These are phyloP conservation scores for Eutrigla gurnardus DNA, from an alignment of 2,797 vertebrate genomes.

Conservation along the genomic window DNA sequence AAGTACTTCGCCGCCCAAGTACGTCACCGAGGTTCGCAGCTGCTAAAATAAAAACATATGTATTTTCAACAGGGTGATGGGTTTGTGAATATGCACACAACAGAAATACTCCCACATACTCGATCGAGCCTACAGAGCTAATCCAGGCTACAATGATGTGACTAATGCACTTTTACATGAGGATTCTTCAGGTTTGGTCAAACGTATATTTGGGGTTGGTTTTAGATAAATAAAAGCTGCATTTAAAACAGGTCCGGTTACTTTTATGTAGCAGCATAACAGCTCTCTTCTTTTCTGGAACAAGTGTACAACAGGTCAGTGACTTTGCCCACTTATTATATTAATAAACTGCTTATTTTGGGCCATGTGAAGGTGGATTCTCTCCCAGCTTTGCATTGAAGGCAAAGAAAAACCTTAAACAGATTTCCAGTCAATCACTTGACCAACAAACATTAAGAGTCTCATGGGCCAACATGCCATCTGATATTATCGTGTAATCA, in stretches of 20 bases:
- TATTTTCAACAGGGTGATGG: conserved; percentile 42
- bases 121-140: conserved; percentile 18
- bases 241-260: conserved; percentile 9
- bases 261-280: conserved; percentile 1
- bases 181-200: not conserved
- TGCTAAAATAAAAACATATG: conserved; percentile 70
- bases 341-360: not conserved
- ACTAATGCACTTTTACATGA: conserved; percentile 45
- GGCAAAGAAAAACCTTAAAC: conserved; percentile 2
- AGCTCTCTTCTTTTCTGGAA: not conserved
- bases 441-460: not conserved
- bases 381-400: not conserved
- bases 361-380: not conserved
- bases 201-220: conserved; percentile 5
- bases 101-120: conserved; percentile 32
- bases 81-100: conserved; percentile 39
- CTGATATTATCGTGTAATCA: not conserved
- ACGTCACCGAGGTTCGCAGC: conserved; percentile 74
- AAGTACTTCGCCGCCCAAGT: conserved; percentile 65
- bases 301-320: not conserved
- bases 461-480: not conserved
- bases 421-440: conserved; percentile 5
- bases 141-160: conserved; percentile 38
- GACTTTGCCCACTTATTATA: not conserved
- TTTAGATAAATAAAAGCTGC: not conserved